phyloP scores from a whole-genome alignment of 2,888 invertebrate species.

The Eugnorisma glareosa region DNA sequence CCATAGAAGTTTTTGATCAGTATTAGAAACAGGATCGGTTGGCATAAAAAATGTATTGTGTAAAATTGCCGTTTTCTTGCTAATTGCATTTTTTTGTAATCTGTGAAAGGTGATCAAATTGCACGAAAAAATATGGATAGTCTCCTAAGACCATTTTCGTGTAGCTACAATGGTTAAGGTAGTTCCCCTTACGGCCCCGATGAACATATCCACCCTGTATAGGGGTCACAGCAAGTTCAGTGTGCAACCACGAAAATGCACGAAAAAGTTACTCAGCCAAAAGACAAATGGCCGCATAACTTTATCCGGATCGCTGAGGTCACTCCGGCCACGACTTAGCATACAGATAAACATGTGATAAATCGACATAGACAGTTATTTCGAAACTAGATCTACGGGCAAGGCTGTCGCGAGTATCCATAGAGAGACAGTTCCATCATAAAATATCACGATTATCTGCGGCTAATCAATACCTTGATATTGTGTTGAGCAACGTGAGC shows the following conservation, averaged over 20 bases:
- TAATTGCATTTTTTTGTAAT: no score
- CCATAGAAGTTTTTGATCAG: no score
- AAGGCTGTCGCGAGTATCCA: slow-evolving; percentile 71
- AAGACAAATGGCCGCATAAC: slow-evolving; percentile 67
- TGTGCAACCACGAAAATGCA: slow-evolving; percentile 16
- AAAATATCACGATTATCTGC: slow-evolving; percentile 70
- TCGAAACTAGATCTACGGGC: slow-evolving; percentile 76
- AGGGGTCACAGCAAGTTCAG: slow-evolving; percentile 21
- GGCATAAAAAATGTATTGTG: no score
- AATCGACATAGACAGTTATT: slow-evolving; percentile 75
- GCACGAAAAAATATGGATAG: no score
- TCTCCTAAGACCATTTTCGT: no score
- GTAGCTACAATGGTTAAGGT: no score
- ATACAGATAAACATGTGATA: slow-evolving; percentile 75
- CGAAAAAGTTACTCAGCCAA: slow-evolving; percentile 42
- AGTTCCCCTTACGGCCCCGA: no score
- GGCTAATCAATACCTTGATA: slow-evolving; percentile 73
- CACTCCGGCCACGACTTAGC: slow-evolving; percentile 71
- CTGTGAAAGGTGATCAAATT: no score
- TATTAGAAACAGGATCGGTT: no score
- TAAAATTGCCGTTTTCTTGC: no score
- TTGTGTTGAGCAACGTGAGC: slow-evolving; percentile 61
- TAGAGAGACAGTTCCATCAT: slow-evolving; percentile 70
- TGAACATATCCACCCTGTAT: no score
- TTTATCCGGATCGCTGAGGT: slow-evolving; percentile 68